Evolutionary conservation across 2,797 vertebrate genomes (phyloP).

Genomic region (Chrysocyon brachyurus): DNA sequence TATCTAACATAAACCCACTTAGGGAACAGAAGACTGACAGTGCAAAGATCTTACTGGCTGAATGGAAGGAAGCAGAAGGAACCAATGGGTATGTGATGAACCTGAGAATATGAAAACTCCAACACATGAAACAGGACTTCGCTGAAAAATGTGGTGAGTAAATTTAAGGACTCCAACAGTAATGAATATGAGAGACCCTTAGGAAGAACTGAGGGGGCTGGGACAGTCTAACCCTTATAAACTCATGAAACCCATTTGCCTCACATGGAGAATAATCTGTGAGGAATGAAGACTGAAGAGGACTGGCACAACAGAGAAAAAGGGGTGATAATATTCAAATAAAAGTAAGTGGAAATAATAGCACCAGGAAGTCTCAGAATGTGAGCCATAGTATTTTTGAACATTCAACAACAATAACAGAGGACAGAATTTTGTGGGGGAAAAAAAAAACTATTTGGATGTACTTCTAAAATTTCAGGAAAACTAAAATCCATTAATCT

Average conservation of each 20-base stretch:
- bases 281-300: not conserved
- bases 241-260: not conserved
- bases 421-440: not conserved
- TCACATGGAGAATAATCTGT: not conserved
- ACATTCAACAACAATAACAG: not conserved
- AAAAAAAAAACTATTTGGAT: not conserved
- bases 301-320: not conserved
- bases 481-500: not conserved
- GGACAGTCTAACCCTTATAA: no score
- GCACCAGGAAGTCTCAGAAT: not conserved
- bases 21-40: not conserved
- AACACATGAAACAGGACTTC: not conserved
- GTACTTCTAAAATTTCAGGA: not conserved
- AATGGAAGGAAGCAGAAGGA: not conserved
- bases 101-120: not conserved
- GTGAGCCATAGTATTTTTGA: not conserved
- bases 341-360: not conserved
- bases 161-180: not conserved
- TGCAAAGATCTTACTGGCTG: not conserved
- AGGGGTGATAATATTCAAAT: not conserved
- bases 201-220: not conserved
- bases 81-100: not conserved
- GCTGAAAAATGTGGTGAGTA: not conserved
- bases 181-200: not conserved
- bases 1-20: not conserved